phyloP scores from a whole-genome alignment of 2,888 invertebrate genomes.

The Drosophila mercatorum region DNA sequence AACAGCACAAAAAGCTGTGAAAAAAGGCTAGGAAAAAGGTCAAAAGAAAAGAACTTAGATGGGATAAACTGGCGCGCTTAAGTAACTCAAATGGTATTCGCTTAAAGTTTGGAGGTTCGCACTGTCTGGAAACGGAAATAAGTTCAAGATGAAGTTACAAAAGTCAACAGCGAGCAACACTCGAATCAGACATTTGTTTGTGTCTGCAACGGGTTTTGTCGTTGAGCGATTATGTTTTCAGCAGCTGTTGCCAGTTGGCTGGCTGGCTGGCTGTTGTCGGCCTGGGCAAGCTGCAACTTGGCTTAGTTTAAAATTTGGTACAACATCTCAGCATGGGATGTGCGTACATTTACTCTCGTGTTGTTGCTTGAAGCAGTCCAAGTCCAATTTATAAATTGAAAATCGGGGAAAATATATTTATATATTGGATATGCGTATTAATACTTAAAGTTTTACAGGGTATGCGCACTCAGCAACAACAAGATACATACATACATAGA shows the following conservation, averaged over 20 bases:
- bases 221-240: slow-evolving; percentile 64
- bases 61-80: slow-evolving; percentile 72
- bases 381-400: not conserved
- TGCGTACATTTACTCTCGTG: not conserved
- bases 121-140: slow-evolving; percentile 33
- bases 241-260: slow-evolving; percentile 49
- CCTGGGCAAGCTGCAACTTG: slow-evolving; percentile 1
- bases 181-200: slow-evolving; percentile 53
- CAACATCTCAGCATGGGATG: not conserved
- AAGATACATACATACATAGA: not conserved
- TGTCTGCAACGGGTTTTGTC: slow-evolving; percentile 44
- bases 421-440: not conserved
- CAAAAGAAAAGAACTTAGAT: slow-evolving; percentile 77
- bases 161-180: slow-evolving; percentile 45
- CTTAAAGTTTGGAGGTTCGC: slow-evolving; percentile 59
- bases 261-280: slow-evolving; percentile 6
- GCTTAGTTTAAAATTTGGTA: slow-evolving; percentile 19
- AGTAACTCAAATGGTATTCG: slow-evolving; percentile 71
- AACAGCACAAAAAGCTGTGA: slow-evolving; percentile 24
- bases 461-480: not conserved
- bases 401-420: not conserved
- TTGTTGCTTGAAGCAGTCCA: too few relatives aligned
- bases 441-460: not conserved
- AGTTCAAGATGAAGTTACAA: slow-evolving; percentile 55
- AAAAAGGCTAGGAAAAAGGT: slow-evolving; percentile 58